A percentile compares a stretch with the other conserved stretches of the same genome.
Conservation (phyloP, 2,113 vertebrate genomes). For the Semicossyphus pulcher region DNA sequence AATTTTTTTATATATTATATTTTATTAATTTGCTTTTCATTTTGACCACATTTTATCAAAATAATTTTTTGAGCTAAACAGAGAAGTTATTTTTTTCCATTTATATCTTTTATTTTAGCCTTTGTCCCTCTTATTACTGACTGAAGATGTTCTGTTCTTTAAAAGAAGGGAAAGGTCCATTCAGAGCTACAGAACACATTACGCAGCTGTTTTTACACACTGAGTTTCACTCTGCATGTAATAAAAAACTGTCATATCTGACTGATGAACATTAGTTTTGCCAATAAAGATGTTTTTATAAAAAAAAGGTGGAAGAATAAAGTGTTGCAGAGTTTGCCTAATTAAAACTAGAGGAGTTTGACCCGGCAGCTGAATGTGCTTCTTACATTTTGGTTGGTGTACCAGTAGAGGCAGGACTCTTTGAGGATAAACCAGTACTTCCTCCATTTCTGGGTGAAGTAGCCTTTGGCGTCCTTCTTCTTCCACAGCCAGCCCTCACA, state of each 20-base stretch:
- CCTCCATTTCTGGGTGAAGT: slow-evolving; percentile 94
- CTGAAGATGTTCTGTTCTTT: too few relatives aligned
- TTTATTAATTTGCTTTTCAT: too few relatives aligned
- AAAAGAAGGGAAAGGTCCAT: neutral
- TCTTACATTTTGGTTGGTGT: slow-evolving; percentile 93
- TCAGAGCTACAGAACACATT: neutral
- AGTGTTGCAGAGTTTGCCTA: neutral
- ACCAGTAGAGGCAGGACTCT: slow-evolving; percentile 93
- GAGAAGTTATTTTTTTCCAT: too few relatives aligned
- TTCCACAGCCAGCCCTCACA: slow-evolving; percentile 95
- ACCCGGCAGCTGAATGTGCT: neutral
- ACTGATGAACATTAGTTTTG: too few relatives aligned
- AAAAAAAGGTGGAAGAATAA: too few relatives aligned
- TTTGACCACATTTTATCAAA: too few relatives aligned
- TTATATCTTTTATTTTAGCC: too few relatives aligned
- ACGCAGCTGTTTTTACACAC: neutral
- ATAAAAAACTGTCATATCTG: neutral
- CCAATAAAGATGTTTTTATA: too few relatives aligned
- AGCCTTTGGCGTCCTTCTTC: slow-evolving; percentile 91
- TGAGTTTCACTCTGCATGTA: neutral
- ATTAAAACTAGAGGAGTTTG: neutral
- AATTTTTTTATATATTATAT: neutral
- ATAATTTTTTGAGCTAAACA: too few relatives aligned
- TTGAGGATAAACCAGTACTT: slow-evolving; percentile 95
- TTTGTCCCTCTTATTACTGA: too few relatives aligned